phyloP scores from a whole-genome alignment of 2,888 invertebrate genomes.

The Epistrophe eligans region DNA sequence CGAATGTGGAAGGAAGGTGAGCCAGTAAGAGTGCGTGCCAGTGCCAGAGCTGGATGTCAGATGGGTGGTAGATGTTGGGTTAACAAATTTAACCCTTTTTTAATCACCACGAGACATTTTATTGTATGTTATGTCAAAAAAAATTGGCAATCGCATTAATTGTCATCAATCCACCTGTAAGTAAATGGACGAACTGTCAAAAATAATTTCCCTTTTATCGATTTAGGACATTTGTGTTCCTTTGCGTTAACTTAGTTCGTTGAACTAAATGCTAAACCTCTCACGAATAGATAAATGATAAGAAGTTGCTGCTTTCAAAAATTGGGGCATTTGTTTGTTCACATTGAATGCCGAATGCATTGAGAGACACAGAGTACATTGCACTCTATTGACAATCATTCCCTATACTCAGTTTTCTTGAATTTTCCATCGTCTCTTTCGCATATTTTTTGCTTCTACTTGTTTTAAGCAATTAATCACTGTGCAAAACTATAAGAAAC shows the following conservation, averaged over 20 bases:
- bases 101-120: slow-evolving; percentile 1
- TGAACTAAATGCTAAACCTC: slow-evolving; percentile 46
- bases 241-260: slow-evolving; percentile 26
- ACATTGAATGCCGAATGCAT: slow-evolving; percentile 40
- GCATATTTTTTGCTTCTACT: slow-evolving; percentile 43
- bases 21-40: slow-evolving; percentile 62
- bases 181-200: background rate
- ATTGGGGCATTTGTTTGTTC: slow-evolving; percentile 37
- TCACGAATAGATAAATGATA: slow-evolving; percentile 27
- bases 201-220: slow-evolving; percentile 52
- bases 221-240: slow-evolving; percentile 37
- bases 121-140: slow-evolving; percentile 2
- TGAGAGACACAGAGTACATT: slow-evolving; percentile 44
- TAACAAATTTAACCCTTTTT: background rate
- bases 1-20: slow-evolving; percentile 64
- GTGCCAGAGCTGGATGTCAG: background rate
- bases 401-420: slow-evolving; percentile 18
- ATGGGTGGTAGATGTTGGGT: slow-evolving; percentile 5
- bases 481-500: slow-evolving; percentile 56
- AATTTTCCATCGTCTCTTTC: slow-evolving; percentile 24
- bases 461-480: slow-evolving; percentile 69
- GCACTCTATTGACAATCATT: slow-evolving; percentile 68
- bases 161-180: slow-evolving; percentile 1
- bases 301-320: background rate
- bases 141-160: background rate